Conservation (phyloP, 2,888 invertebrate species). For the Cantharis rustica region DNA sequence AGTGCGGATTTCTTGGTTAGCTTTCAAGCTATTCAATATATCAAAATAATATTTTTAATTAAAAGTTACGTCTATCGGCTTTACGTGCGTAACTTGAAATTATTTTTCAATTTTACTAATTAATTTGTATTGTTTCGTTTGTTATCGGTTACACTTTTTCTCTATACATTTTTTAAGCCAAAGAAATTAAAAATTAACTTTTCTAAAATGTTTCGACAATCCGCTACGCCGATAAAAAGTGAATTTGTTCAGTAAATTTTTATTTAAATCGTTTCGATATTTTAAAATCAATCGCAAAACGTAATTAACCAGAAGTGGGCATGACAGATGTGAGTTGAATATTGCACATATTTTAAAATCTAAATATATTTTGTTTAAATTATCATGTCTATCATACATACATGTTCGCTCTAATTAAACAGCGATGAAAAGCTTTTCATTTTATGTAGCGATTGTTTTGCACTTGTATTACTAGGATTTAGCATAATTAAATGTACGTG, state of each 20-base stretch:
- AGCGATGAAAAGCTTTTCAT: not conserved
- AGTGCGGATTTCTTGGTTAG: not conserved
- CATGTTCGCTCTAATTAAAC: not conserved
- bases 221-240: too few species aligned
- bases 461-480: not conserved
- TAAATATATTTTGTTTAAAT: not conserved
- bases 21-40: not conserved
- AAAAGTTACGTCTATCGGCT: not conserved
- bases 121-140: too few species aligned
- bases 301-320: not conserved
- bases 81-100: not conserved
- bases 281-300: not conserved
- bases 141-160: too few species aligned
- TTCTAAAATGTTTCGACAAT: too few species aligned
- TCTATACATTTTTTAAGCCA: too few species aligned
- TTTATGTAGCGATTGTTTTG: not conserved
- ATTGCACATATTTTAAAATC: not conserved
- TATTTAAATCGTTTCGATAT: not conserved
- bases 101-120: not conserved
- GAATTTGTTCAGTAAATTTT: not conserved
- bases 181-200: too few species aligned
- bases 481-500: slow-evolving; percentile 7
- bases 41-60: not conserved
- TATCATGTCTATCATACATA: not conserved
- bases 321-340: not conserved